Base-by-base conservation (phyloP, 2,888 invertebrate species). In the Polydrusus cervinus region DNA sequence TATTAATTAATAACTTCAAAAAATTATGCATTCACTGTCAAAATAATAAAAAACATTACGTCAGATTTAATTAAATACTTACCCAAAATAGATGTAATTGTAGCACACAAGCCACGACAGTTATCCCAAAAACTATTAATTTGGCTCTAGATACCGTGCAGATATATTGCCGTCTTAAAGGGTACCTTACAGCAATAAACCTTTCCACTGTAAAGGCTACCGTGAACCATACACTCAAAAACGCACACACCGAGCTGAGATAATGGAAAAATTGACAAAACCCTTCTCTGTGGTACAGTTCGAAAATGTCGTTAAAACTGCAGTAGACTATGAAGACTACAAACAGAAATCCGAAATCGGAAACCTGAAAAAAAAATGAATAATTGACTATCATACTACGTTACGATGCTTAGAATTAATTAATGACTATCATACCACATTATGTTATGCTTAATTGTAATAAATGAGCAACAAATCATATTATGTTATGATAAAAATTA, bases 201-300 rank as follows among this genome's bases (percentile, higher is more conserved):
- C 93, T 86, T 82, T 93, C 93, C 1, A 92, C 90, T 0, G 93
- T 93, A 83, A 93, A 93, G 0, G 92, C 92, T 6, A 93, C 92
- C 45, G 92, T 91, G 40, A 92, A 85, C 92, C 92, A 93, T 1
- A 92, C 92, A 80, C 92, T 92, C 11, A 93, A 83, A 66, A 91
- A 92, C 77, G 91, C 90, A 87, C 89, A 91, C 5, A 85, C 85
- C 49, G 85, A 84, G 61, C 85, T 84, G 0, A 85, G 60, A 77
- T 86, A 87, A 10, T 85, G 82, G 45, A 84, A 83, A 20, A 83
- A 71, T 72, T 87, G 85, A 83, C 92, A 93, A 87, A 90, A 89
- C 11, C 91, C 91, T 20, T 89, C 86, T 51, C 85, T 86, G 82
- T 90, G 89, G 83, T 88, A 90, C 11, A 90, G 84, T 47, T 87